Evolutionary conservation across 2,888 invertebrate species (phyloP).

Genomic region (Nemurella pictetii): DNA sequence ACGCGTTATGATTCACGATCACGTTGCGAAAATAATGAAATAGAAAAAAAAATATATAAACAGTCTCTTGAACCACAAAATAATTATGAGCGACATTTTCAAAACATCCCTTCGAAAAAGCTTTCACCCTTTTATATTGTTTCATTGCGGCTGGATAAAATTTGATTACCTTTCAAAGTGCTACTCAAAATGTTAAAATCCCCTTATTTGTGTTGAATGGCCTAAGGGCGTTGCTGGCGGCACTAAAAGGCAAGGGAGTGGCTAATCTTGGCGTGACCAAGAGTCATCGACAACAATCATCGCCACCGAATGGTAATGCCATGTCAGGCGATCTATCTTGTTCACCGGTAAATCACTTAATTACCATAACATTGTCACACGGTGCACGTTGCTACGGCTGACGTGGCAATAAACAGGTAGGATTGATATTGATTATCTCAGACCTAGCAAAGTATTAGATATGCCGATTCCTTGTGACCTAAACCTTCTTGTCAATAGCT

Average conservation of each 20-base stretch:
- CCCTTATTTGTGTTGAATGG: conserved; percentile 9
- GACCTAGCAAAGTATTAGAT: background rate
- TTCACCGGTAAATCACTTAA: conserved; percentile 19
- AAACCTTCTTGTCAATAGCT: background rate
- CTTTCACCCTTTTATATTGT: background rate
- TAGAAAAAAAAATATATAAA: background rate
- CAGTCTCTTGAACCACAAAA: background rate
- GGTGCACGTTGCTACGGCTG: background rate
- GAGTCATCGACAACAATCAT: conserved; percentile 2
- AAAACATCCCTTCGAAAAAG: background rate
- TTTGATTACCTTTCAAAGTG: conserved; percentile 10
- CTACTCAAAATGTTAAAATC: conserved; percentile 4
- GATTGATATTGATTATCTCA: background rate
- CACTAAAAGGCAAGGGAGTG: conserved; percentile 21
- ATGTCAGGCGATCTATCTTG: background rate
- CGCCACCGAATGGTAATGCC: background rate
- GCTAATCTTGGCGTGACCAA: conserved; percentile 10
- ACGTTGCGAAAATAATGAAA: background rate
- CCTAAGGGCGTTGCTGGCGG: background rate
- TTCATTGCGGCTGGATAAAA: background rate
- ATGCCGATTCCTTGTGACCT: background rate
- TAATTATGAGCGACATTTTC: background rate
- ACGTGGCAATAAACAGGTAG: background rate
- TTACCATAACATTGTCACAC: conserved; percentile 20
- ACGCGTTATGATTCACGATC: background rate